phyloP scores from a whole-genome alignment of 2,797 vertebrate genomes.

The Anabacerthia variegaticeps region DNA sequence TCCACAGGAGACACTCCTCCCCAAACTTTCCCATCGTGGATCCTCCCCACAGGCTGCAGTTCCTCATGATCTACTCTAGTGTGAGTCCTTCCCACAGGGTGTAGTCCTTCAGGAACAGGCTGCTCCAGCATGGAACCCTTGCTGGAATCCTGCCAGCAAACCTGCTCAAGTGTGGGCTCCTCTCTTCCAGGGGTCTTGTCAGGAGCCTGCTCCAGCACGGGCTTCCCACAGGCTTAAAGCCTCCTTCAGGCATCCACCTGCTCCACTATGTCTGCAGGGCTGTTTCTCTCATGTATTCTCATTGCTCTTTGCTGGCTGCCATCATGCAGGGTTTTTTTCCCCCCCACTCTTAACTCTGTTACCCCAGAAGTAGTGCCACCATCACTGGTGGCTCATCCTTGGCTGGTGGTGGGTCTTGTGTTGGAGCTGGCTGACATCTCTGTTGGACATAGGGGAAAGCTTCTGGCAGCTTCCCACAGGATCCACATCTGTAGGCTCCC shows the following conservation, averaged over 20 bases:
- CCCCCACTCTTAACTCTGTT: neutral
- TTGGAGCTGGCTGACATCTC: accelerated
- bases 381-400: neutral
- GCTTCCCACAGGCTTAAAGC: neutral
- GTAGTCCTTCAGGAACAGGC: neutral
- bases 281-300: neutral
- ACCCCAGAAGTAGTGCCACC: neutral
- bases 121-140: neutral
- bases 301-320: neutral
- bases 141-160: neutral
- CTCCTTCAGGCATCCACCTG: neutral
- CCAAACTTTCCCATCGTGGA: accelerated
- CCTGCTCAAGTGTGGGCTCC: neutral
- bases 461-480: neutral
- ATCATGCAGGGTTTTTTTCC: accelerated
- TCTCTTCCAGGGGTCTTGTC: neutral
- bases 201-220: neutral
- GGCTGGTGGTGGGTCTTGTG: accelerated
- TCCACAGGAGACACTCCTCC: neutral
- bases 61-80: neutral
- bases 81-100: neutral
- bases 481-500: neutral
- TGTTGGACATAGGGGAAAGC: neutral
- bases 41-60: neutral
- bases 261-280: neutral